These are phyloP conservation scores for Lymantria dispar DNA, from an alignment of 2,888 invertebrate genomes.

Conservation along the genomic window DNA sequence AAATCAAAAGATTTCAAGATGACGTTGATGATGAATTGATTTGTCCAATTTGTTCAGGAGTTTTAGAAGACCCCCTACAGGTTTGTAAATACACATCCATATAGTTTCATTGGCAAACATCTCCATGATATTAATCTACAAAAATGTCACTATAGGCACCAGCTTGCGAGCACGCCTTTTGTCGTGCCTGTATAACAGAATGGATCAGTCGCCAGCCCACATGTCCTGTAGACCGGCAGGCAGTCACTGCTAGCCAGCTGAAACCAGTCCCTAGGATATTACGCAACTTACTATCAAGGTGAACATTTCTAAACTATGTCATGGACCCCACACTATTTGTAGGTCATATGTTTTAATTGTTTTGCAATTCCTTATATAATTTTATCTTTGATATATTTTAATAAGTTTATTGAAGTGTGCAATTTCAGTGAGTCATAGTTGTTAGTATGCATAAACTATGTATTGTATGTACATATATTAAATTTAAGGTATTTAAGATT, in stretches of 20 bases:
- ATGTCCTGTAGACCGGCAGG: constrained; percentile 96
- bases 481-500: too few relatives aligned
- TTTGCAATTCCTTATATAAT: neutral
- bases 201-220: constrained; percentile 97
- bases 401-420: neutral
- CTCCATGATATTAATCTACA: neutral
- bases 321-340: neutral
- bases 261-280: constrained; percentile 96
- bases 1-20: constrained; percentile 95
- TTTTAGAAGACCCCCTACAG: constrained; percentile 97
- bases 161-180: constrained; percentile 98
- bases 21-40: constrained; percentile 98
- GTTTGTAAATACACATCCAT: constrained; percentile 68
- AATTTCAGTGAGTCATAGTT: too few relatives aligned
- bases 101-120: neutral
- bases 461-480: too few relatives aligned
- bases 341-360: neutral
- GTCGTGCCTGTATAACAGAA: constrained; percentile 95
- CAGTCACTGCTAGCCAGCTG: constrained; percentile 93
- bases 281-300: constrained; percentile 94
- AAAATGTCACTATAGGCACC: constrained; percentile 87
- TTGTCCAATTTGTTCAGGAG: constrained; percentile 97
- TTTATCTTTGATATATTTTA: neutral
- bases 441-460: too few relatives aligned
- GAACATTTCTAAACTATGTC: constrained; percentile 25